These are phyloP conservation scores for Schizotus pectinicornis DNA, from an alignment of 2,888 invertebrate genomes.

Conservation along the genomic window DNA sequence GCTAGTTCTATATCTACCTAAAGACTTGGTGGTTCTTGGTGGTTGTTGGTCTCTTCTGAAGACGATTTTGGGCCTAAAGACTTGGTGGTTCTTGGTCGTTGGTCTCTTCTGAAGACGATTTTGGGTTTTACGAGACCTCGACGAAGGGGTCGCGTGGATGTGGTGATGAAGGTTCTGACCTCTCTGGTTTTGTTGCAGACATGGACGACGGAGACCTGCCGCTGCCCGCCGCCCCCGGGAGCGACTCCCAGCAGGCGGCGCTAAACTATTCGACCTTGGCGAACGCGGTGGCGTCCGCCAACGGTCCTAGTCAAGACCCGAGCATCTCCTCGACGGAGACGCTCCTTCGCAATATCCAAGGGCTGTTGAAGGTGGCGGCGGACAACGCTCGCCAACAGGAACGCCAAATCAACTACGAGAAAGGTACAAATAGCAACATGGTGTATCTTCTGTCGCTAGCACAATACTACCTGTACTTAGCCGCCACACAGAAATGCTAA, in stretches of 20 bases:
- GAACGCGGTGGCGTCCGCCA: conserved; percentile 66
- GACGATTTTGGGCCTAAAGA: no score
- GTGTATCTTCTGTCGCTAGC: conserved; percentile 59
- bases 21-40: no score
- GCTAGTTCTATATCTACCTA: no score
- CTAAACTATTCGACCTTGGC: conserved; percentile 82
- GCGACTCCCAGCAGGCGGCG: conserved; percentile 71
- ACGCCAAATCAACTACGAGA: conserved; percentile 93
- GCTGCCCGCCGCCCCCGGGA: conserved; percentile 62
- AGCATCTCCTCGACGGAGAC: conserved; percentile 89
- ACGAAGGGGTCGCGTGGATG: no score
- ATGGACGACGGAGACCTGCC: conserved; percentile 78
- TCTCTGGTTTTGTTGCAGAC: conserved; percentile 62
- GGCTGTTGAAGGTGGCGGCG: conserved; percentile 94
- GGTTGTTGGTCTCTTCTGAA: no score
- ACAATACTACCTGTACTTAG: conserved; percentile 60
- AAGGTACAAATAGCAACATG: conserved; percentile 75
- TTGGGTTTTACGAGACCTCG: no score
- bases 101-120: no score
- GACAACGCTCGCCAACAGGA: conserved; percentile 97
- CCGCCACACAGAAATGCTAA: conserved; percentile 59
- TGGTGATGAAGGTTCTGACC: not conserved
- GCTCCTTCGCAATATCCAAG: conserved; percentile 92
- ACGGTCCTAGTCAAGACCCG: conserved; percentile 63
- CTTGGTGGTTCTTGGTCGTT: no score